Percentiles rank a stretch among this genome's conserved stretches.
phyloP scores from a whole-genome alignment of 2,113 vertebrate species.

The Marmota monax region DNA sequence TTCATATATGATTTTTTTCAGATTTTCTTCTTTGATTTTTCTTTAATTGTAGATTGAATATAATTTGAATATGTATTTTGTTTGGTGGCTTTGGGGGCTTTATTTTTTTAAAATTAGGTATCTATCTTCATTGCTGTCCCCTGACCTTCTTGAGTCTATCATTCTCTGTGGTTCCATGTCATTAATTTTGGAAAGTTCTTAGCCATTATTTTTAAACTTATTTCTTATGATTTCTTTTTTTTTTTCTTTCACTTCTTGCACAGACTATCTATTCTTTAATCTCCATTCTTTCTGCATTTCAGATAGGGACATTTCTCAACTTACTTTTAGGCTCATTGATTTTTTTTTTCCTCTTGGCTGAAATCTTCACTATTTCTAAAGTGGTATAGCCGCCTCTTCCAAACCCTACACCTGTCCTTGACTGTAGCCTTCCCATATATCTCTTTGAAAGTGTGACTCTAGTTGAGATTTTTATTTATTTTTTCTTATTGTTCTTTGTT shows the following conservation, averaged over 20 bases:
- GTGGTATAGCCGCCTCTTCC: no score
- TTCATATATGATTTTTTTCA: neutral
- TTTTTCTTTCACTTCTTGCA: neutral
- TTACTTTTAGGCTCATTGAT: neutral
- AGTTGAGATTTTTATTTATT: neutral
- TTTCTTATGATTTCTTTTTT: neutral
- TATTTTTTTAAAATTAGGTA: neutral
- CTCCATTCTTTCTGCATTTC: neutral
- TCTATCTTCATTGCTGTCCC: neutral
- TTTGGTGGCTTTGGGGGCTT: neutral
- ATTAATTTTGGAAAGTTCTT: neutral
- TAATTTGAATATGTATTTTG: neutral
- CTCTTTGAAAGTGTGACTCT: neutral
- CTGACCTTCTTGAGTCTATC: neutral
- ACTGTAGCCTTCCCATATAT: neutral
- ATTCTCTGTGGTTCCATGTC: neutral
- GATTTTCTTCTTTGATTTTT: neutral
- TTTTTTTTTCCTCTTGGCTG: neutral
- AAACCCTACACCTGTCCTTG: no score
- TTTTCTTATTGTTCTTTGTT: neutral
- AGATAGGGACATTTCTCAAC: neutral
- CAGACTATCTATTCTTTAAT: neutral
- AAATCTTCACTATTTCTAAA: neutral
- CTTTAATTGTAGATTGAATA: neutral
- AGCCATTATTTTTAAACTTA: no score